Base-by-base conservation (phyloP, 53 echinoderm and acorn worm species). In the Pentamera pediparva region DNA sequence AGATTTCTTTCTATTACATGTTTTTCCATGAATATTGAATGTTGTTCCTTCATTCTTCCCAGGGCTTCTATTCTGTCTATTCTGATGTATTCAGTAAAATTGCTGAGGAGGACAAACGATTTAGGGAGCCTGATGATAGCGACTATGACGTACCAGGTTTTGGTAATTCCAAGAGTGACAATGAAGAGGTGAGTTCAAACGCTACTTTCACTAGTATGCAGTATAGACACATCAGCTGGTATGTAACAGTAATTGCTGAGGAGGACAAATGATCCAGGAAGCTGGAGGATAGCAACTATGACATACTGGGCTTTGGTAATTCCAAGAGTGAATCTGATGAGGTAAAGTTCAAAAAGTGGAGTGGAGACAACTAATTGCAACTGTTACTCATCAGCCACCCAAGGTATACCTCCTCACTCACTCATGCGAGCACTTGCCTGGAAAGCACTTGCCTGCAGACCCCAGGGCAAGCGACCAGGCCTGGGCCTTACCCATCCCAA, bases 11-110 rank as follows among this genome's bases (percentile, higher is more conserved):
- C n/a, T n/a, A n/a, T n/a, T n/a, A n/a, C n/a, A n/a, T n/a, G n/a
- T n/a, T n/a, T n/a, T n/a, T n/a, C n/a, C n/a, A n/a, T n/a, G n/a
- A n/a, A n/a, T n/a, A n/a, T n/a, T n/a, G n/a, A n/a, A n/a, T n/a
- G n/a, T 18, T 10, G 15, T 41, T 65, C 19, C 17, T 11, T 7
- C 11, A 11, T 2, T 54, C 58, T 37, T 59, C 33, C 11, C 71
- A 95, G 95, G 85, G 90, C 32, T 95, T 89, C 62, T 95, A 95
- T 40, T 65, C 84, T 2, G 88, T 91, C 5, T 95, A 95, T 79
- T 61, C 69, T 21, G 89, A 95, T 26, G 85, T 91, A 9, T 95
- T 95, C 76, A 15, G 54, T 29, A 78, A 79, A 64, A 85, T 95
- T 39, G 52, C 80, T 10, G 85, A 90, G 11, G 95, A 95, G 62